phyloP scores from a whole-genome alignment of 1,140 invertebrate species.

The Aleiodes sp. region DNA sequence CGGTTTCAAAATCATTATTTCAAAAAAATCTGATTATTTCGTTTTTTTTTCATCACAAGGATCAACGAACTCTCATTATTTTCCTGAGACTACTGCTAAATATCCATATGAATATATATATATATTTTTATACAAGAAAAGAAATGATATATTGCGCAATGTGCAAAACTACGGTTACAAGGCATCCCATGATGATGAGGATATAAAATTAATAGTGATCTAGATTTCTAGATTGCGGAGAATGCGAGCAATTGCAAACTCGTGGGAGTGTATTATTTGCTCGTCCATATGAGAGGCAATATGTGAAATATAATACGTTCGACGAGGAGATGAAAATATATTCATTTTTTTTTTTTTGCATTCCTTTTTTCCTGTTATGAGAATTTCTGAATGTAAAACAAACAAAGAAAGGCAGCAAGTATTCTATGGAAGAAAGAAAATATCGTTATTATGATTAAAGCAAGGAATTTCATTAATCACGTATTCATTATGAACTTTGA shows the following conservation, averaged over 20 bases:
- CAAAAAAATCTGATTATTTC: not conserved
- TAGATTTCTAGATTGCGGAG: conserved; percentile 64
- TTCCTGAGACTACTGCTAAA: not conserved
- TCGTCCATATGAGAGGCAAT: conserved; percentile 44
- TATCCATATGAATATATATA: not conserved
- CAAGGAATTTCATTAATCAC: not conserved
- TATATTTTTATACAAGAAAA: not conserved
- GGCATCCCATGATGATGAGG: conserved; percentile 31
- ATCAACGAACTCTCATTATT: not conserved
- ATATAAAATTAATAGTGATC: conserved; percentile 66
- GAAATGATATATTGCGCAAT: conserved; percentile 16
- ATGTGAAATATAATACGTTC: conserved; percentile 63
- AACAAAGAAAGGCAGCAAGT: too few species aligned
- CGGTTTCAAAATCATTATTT: not conserved
- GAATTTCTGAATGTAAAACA: conserved; percentile 18
- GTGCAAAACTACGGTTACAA: not conserved
- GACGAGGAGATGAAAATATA: conserved; percentile 40
- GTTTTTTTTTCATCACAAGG: not conserved
- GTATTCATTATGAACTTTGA: not conserved
- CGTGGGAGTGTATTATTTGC: conserved; percentile 52
- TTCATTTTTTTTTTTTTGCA: too few species aligned
- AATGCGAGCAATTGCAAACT: conserved; percentile 62
- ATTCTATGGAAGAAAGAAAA: too few species aligned
- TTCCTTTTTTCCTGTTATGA: not conserved
- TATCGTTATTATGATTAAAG: not conserved